Conservation (phyloP, 1,140 invertebrate genomes). For the Zaprionus kolodkinae region DNA sequence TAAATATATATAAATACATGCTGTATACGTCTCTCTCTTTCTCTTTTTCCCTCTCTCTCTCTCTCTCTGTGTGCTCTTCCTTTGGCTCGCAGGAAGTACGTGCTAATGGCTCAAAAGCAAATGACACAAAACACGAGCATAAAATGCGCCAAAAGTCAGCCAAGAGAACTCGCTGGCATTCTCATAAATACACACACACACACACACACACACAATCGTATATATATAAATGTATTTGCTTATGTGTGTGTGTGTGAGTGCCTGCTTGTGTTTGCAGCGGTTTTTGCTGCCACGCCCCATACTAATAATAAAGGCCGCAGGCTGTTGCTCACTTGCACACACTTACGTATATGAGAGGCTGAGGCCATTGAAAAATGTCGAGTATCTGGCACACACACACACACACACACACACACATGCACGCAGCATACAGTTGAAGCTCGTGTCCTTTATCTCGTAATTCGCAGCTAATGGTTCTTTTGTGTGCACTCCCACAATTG, state of each 20-base stretch:
- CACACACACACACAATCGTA: neutral
- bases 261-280: neutral
- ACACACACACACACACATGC: slow-evolving; percentile 14
- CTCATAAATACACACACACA: slow-evolving; percentile 59
- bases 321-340: slow-evolving; percentile 53
- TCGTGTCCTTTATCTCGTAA: slow-evolving; percentile 62
- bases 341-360: slow-evolving; percentile 16
- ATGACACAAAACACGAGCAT: slow-evolving; percentile 68
- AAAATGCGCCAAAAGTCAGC: slow-evolving; percentile 69
- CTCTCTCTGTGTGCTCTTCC: slow-evolving; percentile 12
- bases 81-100: slow-evolving; percentile 62
- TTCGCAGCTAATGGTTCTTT: slow-evolving; percentile 80
- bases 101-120: slow-evolving; percentile 77
- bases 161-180: slow-evolving; percentile 51
- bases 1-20: slow-evolving; percentile 37
- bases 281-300: slow-evolving; percentile 52
- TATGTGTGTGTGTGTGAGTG: neutral
- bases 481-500: slow-evolving; percentile 72
- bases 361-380: slow-evolving; percentile 73
- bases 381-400: slow-evolving; percentile 59
- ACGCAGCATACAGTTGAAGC: slow-evolving; percentile 18
- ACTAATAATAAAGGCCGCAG: slow-evolving; percentile 71
- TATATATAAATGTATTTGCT: slow-evolving; percentile 22
- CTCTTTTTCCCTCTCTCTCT: no score
- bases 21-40: slow-evolving; percentile 39